Base-by-base conservation (phyloP, 2,797 vertebrate species). In the Toxotes lorentzi region DNA sequence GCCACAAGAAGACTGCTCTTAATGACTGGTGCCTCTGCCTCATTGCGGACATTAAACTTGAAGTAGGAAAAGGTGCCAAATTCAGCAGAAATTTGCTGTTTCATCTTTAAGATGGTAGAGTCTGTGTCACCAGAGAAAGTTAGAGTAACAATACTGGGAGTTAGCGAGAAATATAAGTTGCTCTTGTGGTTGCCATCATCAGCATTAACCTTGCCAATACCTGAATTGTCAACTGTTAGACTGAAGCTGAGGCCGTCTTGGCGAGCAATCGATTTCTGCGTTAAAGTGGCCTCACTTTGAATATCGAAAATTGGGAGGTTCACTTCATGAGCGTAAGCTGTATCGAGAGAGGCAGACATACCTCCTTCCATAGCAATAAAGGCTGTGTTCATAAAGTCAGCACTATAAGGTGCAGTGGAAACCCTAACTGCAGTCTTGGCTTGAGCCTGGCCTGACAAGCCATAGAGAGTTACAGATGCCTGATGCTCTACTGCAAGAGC, bases 401-500 rank as follows among this genome's bases (percentile, higher is more conserved):
- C 50, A 9, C 80, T 93, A 86, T 96, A 98, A 77, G 95, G 95
- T 6, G 69, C 58, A 47, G 95, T 94, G 27, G 60, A 75, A 21
- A 97, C 86, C 63, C 93, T 96, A 64, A 96, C 86, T 60, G 81
- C 87, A 0, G 97, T 97, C 88, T 94, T 95, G 72, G 94, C 92
- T 89, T 94, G 94, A 50, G 95, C 96, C 85, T 96, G 94, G 64
- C 95, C 88, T 1, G 94, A 94, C 57, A 82, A 84, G 56, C 93
- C 93, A 83, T 94, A 94, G 84, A 97, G 90, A 17, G 91, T 76
- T 1, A 97, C 41, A 89, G 96, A 95, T 75, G 90, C 94, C 24
- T 88, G 92, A 78, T 98, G 97, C 19, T 98, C 95, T 76, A 95
- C 79, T 83, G 90, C 93, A 69, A 98, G 73, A 77, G 87, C 85